Conservation (phyloP, 2,113 vertebrate genomes). For the Bostrychus sinensis region DNA sequence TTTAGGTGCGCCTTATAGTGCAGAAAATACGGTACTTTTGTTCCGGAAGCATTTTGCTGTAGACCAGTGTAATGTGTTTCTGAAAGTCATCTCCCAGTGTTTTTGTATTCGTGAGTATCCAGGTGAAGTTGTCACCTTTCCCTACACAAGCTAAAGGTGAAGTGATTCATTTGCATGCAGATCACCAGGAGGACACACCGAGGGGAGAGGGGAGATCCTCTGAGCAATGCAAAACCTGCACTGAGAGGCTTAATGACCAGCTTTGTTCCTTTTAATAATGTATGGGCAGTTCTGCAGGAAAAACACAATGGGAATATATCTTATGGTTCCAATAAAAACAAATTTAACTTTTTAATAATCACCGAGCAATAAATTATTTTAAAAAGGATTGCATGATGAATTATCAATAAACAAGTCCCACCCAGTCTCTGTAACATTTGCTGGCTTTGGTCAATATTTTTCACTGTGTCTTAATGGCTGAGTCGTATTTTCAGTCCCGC, state of each 20-base stretch:
- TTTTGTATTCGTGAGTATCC: slow-evolving; percentile 20
- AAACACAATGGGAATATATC: slow-evolving; percentile 6
- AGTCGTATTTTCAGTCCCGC: slow-evolving; percentile 15
- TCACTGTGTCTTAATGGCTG: slow-evolving; percentile 28
- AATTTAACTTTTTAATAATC: neutral
- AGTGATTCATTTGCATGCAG: slow-evolving; percentile 63
- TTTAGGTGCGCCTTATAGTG: no score
- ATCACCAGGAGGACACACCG: slow-evolving; percentile 54
- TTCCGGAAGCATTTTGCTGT: no score
- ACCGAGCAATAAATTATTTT: no score
- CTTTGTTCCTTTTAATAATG: slow-evolving; percentile 33
- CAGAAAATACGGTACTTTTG: no score
- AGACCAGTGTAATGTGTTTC: no score
- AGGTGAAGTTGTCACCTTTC: slow-evolving; percentile 27
- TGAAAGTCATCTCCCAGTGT: slow-evolving; percentile 1
- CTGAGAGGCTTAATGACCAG: slow-evolving; percentile 34
- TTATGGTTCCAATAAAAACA: slow-evolving; percentile 11
- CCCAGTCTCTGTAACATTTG: slow-evolving; percentile 4
- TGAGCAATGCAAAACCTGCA: slow-evolving; percentile 19
- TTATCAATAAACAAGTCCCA: slow-evolving; percentile 3
- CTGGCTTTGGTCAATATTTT: slow-evolving; percentile 3
- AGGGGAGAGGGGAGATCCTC: slow-evolving; percentile 34
- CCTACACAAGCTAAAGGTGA: slow-evolving; percentile 37
- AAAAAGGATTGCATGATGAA: no score
- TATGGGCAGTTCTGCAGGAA: slow-evolving; percentile 9